A percentile compares a stretch with the other conserved stretches of the same genome.
These are phyloP conservation scores for Peromyscus aztecus DNA, from an alignment of 2,797 vertebrate genomes.

Conservation along the genomic window DNA sequence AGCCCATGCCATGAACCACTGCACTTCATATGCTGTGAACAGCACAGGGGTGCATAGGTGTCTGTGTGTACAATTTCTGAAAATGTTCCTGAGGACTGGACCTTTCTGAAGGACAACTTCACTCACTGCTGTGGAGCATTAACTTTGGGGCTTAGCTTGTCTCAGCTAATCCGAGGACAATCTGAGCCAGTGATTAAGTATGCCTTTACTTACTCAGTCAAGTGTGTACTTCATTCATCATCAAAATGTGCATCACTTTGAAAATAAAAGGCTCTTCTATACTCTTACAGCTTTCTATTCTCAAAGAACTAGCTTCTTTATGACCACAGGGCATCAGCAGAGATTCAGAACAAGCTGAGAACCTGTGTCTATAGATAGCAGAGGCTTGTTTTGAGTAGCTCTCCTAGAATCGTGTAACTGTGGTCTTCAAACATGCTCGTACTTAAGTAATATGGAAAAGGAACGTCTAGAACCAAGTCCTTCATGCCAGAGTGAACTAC, in stretches of 20 bases:
- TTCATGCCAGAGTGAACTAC: slow-evolving; percentile 24
- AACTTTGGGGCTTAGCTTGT: neutral
- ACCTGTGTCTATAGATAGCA: neutral
- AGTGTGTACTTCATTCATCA: slow-evolving; percentile 41
- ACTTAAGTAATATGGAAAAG: slow-evolving; percentile 40
- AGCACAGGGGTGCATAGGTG: neutral
- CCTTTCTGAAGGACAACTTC: slow-evolving; percentile 33
- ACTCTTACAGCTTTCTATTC: slow-evolving; percentile 49
- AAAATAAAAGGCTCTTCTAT: slow-evolving; percentile 50
- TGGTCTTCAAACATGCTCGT: slow-evolving; percentile 2
- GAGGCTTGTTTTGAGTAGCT: neutral
- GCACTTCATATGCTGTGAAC: neutral
- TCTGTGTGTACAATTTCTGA: slow-evolving; percentile 57
- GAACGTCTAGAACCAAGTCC: slow-evolving; percentile 36
- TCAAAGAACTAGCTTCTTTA: slow-evolving; percentile 41
- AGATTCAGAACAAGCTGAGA: slow-evolving; percentile 1
- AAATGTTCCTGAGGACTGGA: slow-evolving; percentile 11
- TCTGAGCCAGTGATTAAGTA: neutral
- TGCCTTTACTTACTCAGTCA: slow-evolving; percentile 13
- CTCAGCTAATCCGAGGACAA: slow-evolving; percentile 1
- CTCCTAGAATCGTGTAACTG: slow-evolving; percentile 25
- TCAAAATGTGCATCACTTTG: slow-evolving; percentile 46
- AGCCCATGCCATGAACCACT: neutral
- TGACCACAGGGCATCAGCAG: neutral
- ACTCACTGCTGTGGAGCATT: slow-evolving; percentile 30